phyloP scores from a whole-genome alignment of 1,140 invertebrate genomes.

The Drosophila ambigua region DNA sequence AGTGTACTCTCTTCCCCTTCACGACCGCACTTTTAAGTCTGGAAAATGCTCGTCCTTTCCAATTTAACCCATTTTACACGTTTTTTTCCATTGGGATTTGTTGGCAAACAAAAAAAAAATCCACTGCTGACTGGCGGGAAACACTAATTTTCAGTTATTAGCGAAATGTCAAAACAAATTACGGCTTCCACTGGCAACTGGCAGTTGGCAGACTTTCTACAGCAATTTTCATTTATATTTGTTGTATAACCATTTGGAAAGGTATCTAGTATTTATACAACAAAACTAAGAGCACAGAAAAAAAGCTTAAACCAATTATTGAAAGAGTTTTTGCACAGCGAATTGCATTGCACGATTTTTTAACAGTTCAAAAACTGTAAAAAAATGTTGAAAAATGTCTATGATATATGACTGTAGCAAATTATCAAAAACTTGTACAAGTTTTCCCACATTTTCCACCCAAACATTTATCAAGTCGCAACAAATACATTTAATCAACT shows the following conservation, averaged over 20 bases:
- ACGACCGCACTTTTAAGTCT: background rate
- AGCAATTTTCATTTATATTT: slow-evolving; percentile 16
- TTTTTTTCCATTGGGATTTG: slow-evolving; percentile 14
- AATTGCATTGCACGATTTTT: too few relatives aligned
- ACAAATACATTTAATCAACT: slow-evolving; percentile 39
- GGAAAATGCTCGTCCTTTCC: slow-evolving; percentile 5
- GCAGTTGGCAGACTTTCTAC: slow-evolving; percentile 18
- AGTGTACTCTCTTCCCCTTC: background rate
- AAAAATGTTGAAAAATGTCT: too few relatives aligned
- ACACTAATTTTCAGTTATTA: slow-evolving; percentile 76
- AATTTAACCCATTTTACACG: slow-evolving; percentile 13
- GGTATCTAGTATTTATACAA: too few relatives aligned
- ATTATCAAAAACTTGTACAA: too few relatives aligned
- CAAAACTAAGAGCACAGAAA: too few relatives aligned
- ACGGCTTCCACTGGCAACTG: slow-evolving; percentile 42
- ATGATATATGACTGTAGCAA: too few relatives aligned
- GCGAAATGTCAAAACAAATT: slow-evolving; percentile 74
- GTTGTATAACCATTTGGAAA: slow-evolving; percentile 15
- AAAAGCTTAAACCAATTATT: too few relatives aligned
- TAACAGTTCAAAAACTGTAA: too few relatives aligned
- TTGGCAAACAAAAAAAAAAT: background rate
- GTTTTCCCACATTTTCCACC: background rate
- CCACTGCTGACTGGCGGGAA: slow-evolving; percentile 40
- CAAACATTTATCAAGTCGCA: slow-evolving; percentile 29
- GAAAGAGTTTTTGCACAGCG: too few relatives aligned